Percentiles rank a stretch among this genome's conserved stretches.
phyloP scores from a whole-genome alignment of 1,140 invertebrate species.

The Melitaea cinxia region DNA sequence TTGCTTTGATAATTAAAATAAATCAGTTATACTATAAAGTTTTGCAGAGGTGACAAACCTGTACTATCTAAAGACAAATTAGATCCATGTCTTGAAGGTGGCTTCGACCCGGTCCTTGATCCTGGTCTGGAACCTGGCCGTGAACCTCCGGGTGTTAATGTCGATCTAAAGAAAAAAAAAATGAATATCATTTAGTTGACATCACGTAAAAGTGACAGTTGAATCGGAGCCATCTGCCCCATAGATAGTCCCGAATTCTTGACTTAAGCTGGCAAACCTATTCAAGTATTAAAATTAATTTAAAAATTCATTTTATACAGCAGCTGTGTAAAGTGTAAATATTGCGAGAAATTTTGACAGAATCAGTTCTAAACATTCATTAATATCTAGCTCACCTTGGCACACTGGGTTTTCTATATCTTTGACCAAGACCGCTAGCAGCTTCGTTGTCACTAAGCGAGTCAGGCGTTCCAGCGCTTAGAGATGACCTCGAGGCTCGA shows the following conservation, averaged over 20 bases:
- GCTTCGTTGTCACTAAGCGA: slow-evolving; percentile 94
- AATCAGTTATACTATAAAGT: no score
- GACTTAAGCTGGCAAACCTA: no score
- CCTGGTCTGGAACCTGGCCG: slow-evolving; percentile 90
- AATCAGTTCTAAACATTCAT: not conserved
- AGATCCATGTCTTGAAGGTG: slow-evolving; percentile 95
- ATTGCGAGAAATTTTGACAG: no score
- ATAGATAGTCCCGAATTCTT: no score
- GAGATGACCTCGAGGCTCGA: slow-evolving; percentile 86
- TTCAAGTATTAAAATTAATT: no score
- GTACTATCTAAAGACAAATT: slow-evolving; percentile 95
- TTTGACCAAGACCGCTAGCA: slow-evolving; percentile 84
- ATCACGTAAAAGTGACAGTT: no score
- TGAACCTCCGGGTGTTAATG: slow-evolving; percentile 86
- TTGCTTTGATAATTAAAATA: no score
- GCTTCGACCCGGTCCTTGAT: slow-evolving; percentile 92
- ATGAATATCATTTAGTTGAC: not conserved
- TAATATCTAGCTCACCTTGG: slow-evolving; percentile 70
- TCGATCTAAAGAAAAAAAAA: slow-evolving; percentile 67
- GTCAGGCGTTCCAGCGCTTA: slow-evolving; percentile 91
- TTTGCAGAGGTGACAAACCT: slow-evolving; percentile 81
- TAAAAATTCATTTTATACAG: no score
- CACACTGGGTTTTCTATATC: slow-evolving; percentile 84
- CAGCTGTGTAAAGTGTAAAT: no score
- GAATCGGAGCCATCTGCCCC: no score